A percentile compares a stretch with the other conserved stretches of the same genome.
phyloP scores from a whole-genome alignment of 1,140 invertebrate genomes.

The Drosophila tristis region DNA sequence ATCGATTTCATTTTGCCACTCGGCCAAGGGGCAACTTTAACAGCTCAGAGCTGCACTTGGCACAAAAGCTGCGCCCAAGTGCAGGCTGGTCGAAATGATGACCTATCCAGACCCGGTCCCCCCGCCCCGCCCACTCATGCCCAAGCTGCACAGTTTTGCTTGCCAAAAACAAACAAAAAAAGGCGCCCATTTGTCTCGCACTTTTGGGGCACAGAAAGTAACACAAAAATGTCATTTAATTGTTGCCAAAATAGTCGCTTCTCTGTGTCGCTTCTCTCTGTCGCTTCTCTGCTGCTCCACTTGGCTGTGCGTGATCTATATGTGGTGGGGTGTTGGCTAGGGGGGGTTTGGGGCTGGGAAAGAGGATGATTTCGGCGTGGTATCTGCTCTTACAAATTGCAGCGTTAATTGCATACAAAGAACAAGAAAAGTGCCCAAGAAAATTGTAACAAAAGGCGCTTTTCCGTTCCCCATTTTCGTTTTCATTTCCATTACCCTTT shows the following conservation, averaged over 20 bases:
- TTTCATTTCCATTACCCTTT: not conserved
- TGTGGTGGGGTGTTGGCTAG: not conserved
- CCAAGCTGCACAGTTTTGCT: not conserved
- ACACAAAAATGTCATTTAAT: conserved; percentile 3
- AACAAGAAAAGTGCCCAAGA: conserved; percentile 77
- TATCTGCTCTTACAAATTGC: conserved; percentile 66
- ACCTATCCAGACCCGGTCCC: not conserved
- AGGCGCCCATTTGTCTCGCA: too few species aligned
- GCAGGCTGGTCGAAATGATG: not conserved
- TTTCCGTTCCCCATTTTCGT: not conserved
- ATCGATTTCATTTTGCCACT: conserved; percentile 7
- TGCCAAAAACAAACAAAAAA: not conserved
- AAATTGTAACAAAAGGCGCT: conserved; percentile 72
- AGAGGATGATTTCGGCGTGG: not conserved
- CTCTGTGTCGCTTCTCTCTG: too few species aligned
- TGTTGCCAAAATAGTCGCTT: too few species aligned
- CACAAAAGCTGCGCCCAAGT: conserved; percentile 14
- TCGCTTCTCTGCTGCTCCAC: too few species aligned
- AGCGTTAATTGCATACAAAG: conserved; percentile 80
- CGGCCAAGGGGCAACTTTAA: conserved; percentile 22
- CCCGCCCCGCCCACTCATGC: not conserved
- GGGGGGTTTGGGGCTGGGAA: too few species aligned
- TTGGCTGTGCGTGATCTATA: too few species aligned
- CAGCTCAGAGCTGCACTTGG: conserved; percentile 26
- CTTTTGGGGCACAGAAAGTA: not conserved